Evolutionary conservation across 2,888 invertebrate species (phyloP).

Genomic region (Parapristionchus giblindavisi): DNA sequence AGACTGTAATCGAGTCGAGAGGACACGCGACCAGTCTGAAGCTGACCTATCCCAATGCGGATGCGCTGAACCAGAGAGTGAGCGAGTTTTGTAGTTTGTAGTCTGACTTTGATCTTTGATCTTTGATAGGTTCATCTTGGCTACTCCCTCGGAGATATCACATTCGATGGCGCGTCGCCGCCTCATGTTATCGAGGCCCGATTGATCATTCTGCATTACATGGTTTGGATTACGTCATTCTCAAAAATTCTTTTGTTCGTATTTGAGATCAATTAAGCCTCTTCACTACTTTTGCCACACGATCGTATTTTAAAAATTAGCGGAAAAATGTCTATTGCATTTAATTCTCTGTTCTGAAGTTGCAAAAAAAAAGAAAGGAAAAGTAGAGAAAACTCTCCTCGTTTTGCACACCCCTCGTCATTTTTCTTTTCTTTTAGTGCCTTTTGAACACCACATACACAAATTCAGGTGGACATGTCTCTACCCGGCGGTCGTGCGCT

Average conservation of each 20-base stretch:
- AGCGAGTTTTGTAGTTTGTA: not conserved
- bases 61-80: conserved; percentile 50
- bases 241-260: too few relatives aligned
- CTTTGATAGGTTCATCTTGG: conserved; percentile 51
- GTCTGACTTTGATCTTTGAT: not conserved
- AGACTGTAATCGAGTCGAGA: conserved; percentile 40
- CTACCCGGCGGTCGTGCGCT: conserved; percentile 51
- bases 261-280: not conserved
- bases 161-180: conserved; percentile 39
- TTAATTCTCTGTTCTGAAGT: not conserved
- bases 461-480: conserved; percentile 58
- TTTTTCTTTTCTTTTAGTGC: not conserved
- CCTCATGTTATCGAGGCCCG: conserved; percentile 49
- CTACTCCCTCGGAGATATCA: conserved; percentile 54
- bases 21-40: conserved; percentile 42
- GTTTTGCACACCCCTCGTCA: not conserved
- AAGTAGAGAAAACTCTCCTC: not conserved
- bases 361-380: not conserved
- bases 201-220: conserved; percentile 65
- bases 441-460: not conserved
- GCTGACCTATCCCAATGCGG: conserved; percentile 62
- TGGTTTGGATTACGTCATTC: conserved; percentile 51
- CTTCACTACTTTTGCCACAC: not conserved
- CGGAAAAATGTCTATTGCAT: not conserved
- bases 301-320: not conserved